Base-by-base conservation (phyloP, 2,113 vertebrate species). In the Struthio camelus region DNA sequence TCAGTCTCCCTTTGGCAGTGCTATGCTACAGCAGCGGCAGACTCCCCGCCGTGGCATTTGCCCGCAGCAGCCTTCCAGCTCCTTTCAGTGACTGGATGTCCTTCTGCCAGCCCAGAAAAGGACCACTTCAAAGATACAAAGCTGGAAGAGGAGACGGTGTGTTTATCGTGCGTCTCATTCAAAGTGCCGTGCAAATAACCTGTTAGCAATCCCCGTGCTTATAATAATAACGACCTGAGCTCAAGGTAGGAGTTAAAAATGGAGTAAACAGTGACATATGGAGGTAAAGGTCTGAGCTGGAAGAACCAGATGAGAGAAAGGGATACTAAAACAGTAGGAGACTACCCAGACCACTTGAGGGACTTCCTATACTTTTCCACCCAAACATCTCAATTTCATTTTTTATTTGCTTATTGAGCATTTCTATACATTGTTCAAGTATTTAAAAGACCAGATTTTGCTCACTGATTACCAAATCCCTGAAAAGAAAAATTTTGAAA, bases 81-180 rank as follows among this genome's bases (percentile, higher is more conserved):
- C 75, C 89, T 95, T 96, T 90, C 1, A 0, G 84, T 91, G 93
- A 46, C 96, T 96, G 83, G 70, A 76, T 92, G 56, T 61, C 84
- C 80, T 83, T 85, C 93, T 95, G 71, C 89, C 89, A 38, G 11
- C 90, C 89, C 88, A 88, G 93, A 75, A 85, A 93, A 96, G 53
- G 76, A 93, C 44, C 85, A 36, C 82, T 80, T 69, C 87, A 93
- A 87, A 95, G 89, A 96, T 81, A 91, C 71, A 94, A 73, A 95
- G 27, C 82, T 95, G 89, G 85, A 92, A 94, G 79, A 91, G 90
- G 70, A 96, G 80, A 92, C 75, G 80, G 84, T 95, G 88, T 95
- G 80, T 92, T 81, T 70, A 80, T 70, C 93, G 77, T 86, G 88
- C 11, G 2, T 89, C 93, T 94, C 77, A n/a, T 78, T 93, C 80